Percentiles rank a stretch among this genome's conserved stretches.
Evolutionary conservation across 2,888 invertebrate genomes (phyloP).

Genomic region (Malthinus flaveolus): DNA sequence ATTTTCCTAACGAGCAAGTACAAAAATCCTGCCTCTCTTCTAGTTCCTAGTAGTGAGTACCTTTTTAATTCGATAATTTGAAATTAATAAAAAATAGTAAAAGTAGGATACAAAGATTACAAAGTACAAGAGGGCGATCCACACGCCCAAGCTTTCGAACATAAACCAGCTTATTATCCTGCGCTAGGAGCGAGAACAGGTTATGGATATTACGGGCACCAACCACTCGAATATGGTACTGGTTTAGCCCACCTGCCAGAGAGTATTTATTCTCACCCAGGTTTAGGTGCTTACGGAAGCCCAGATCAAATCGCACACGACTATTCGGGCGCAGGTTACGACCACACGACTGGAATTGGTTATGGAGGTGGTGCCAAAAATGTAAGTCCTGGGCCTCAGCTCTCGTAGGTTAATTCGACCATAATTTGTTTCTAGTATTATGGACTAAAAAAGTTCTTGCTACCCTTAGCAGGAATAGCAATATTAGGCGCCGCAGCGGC

Average conservation of each 20-base stretch:
- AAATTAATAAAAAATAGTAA: not conserved
- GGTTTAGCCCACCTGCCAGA: not conserved
- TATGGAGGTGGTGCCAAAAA: too few relatives aligned
- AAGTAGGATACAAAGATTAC: not conserved
- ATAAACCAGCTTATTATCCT: not conserved
- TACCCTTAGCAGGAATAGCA: conserved; percentile 79
- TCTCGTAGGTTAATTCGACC: not conserved
- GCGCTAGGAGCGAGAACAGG: not conserved
- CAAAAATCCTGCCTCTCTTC: not conserved
- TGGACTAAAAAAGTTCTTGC: conserved; percentile 64
- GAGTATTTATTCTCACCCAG: not conserved
- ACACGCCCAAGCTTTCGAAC: not conserved
- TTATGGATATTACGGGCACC: not conserved
- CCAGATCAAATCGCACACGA: not conserved
- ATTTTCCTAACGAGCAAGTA: not conserved
- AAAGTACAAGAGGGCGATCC: not conserved
- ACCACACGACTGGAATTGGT: too few relatives aligned
- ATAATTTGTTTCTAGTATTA: conserved; percentile 57
- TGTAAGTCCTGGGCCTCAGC: too few relatives aligned
- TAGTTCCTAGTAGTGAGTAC: not conserved
- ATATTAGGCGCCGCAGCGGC: conserved; percentile 78
- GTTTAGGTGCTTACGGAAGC: not conserved
- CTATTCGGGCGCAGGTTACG: too few relatives aligned
- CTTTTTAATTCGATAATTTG: not conserved
- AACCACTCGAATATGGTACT: not conserved